A percentile compares a stretch with the other conserved stretches of the same genome.
These are phyloP conservation scores for Nomada lathburiana DNA, from an alignment of 2,888 invertebrate genomes.

Conservation along the genomic window DNA sequence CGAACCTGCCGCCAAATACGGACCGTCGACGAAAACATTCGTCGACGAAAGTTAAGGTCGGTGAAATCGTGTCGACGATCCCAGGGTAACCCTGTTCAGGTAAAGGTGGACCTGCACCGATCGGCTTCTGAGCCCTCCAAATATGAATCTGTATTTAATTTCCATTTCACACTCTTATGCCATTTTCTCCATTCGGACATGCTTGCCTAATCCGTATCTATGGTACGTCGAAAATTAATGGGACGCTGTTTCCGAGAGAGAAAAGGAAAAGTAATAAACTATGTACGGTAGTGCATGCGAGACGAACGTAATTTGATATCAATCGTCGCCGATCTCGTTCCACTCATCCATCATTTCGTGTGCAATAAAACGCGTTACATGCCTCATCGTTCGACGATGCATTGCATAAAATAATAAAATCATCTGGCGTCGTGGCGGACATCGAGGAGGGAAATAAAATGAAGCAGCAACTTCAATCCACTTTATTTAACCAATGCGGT, in stretches of 20 bases:
- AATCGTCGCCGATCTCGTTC: conserved; percentile 38
- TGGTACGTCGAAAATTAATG: not conserved
- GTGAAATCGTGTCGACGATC: too few relatives aligned
- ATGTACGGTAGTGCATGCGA: not conserved
- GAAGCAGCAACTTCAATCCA: conserved; percentile 31
- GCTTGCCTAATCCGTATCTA: too few relatives aligned
- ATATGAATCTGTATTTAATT: too few relatives aligned
- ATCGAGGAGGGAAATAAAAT: conserved; percentile 28
- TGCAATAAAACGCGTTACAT: conserved; percentile 22
- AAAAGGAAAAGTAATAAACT: not conserved
- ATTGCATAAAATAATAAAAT: conserved; percentile 23
- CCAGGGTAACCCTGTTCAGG: too few relatives aligned
- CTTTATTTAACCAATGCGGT: not conserved
- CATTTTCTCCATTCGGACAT: too few relatives aligned
- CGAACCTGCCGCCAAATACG: too few relatives aligned
- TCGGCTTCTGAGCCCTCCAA: too few relatives aligned
- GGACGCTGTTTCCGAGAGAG: not conserved
- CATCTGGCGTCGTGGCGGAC: conserved; percentile 31
- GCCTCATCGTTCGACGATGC: conserved; percentile 27
- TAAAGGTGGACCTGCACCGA: too few relatives aligned
- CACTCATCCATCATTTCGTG: conserved; percentile 46
- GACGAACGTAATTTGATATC: conserved; percentile 25
- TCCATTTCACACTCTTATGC: too few relatives aligned
- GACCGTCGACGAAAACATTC: too few relatives aligned
- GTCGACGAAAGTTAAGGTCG: too few relatives aligned